Evolutionary conservation across 2,888 invertebrate genomes (phyloP).

Genomic region (Macrophya annulata): DNA sequence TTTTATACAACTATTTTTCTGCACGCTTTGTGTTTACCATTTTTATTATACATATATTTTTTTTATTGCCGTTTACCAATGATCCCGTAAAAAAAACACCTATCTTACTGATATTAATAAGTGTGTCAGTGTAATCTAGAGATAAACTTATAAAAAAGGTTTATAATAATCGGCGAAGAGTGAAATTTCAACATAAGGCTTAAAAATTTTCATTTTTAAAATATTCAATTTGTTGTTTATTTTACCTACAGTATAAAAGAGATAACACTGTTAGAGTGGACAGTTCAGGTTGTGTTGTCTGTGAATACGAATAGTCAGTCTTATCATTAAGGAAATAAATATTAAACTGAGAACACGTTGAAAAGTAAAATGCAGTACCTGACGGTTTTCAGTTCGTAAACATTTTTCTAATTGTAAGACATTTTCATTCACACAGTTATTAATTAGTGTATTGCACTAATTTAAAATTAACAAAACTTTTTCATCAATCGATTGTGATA

Average conservation of each 20-base stretch:
- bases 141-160: background rate
- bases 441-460: too few species aligned
- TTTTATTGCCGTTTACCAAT: background rate
- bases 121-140: background rate
- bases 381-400: constrained; percentile 15
- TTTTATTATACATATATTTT: background rate
- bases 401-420: background rate
- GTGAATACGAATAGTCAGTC: background rate
- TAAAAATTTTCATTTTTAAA: background rate
- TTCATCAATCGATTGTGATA: background rate
- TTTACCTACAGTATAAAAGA: background rate
- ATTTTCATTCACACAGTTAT: background rate
- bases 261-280: background rate
- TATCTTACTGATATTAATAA: background rate
- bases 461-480: background rate
- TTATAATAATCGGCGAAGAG: background rate
- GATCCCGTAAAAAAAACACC: background rate
- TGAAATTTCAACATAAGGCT: background rate
- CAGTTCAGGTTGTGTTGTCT: background rate
- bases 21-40: background rate
- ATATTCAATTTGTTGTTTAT: constrained; percentile 13
- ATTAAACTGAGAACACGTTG: background rate
- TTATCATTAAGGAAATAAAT: constrained; percentile 14
- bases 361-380: background rate
- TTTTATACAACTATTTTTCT: background rate